Evolutionary conservation across 2,888 invertebrate genomes (phyloP).

Genomic region (Idaea biselata): DNA sequence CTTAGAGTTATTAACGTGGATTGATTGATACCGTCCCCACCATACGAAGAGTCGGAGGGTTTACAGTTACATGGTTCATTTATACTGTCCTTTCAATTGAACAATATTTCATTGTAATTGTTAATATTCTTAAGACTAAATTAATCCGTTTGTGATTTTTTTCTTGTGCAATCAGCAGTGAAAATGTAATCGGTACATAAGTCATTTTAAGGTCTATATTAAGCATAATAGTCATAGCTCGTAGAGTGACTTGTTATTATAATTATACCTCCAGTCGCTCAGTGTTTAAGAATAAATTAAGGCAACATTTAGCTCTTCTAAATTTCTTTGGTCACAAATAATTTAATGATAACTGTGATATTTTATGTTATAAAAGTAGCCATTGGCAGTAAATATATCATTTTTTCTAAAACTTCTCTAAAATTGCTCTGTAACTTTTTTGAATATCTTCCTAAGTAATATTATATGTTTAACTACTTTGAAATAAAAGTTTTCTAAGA

Average conservation of each 20-base stretch:
- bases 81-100: slow-evolving; percentile 6
- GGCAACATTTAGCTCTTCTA: slow-evolving; percentile 45
- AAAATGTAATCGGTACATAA: slow-evolving; percentile 30
- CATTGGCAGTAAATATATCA: slow-evolving; percentile 72
- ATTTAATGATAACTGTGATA: slow-evolving; percentile 79
- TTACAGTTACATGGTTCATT: too few species aligned
- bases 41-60: too few species aligned
- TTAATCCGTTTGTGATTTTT: slow-evolving; percentile 8
- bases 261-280: slow-evolving; percentile 46
- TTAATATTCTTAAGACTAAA: slow-evolving; percentile 14
- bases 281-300: slow-evolving; percentile 42
- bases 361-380: slow-evolving; percentile 77
- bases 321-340: slow-evolving; percentile 73
- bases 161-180: slow-evolving; percentile 53
- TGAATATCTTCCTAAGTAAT: slow-evolving; percentile 31
- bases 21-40: too few species aligned
- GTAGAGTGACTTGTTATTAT: slow-evolving; percentile 35
- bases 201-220: slow-evolving; percentile 21
- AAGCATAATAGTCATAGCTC: slow-evolving; percentile 36
- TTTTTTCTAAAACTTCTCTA: slow-evolving; percentile 39
- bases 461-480: slow-evolving; percentile 31
- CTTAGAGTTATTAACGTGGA: too few species aligned
- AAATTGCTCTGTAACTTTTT: slow-evolving; percentile 27
- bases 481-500: slow-evolving; percentile 41
- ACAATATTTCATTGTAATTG: slow-evolving; percentile 10